Base-by-base conservation (phyloP, 2,797 vertebrate species). In the Zonotrichia albicollis region DNA sequence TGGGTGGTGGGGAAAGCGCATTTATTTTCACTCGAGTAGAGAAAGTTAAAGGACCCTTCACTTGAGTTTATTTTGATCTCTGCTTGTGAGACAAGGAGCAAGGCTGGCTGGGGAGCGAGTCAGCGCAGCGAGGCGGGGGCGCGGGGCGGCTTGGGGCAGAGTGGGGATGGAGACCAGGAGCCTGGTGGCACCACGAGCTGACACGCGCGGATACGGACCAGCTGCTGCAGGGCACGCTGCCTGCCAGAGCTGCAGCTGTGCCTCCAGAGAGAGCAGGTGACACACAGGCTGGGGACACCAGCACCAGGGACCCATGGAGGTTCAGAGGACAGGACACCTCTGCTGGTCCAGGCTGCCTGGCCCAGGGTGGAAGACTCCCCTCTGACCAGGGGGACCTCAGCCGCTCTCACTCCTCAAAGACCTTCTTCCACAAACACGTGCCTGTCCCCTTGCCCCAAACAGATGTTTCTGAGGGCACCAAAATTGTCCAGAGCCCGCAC, bases 31-130 rank as follows among this genome's bases (percentile, higher is more conserved):
- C 96, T 97, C 8, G 0, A 95, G 89, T 91, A 94, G 93, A 96
- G 95, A 96, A 96, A 94, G 95, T 96, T 96, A 95, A 94, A 97
- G 95, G 89, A 95, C 93, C 91, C 94, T 96, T 97, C 96, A 95
- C 38, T 67, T 66, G 93, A 96, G 91, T 96, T 96, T 97, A 96
- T 97, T 97, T 96, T 96, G 94, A 91, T 96, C 95, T 94, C 93
- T 91, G 16, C 83, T 82, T 54, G 77, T 9, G 26, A 94, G 87
- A 94, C 71, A 53, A 90, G 93, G 84, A 94, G 91, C 70, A 57
- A 79, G 77, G 79, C 1, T 74, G 65, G 77, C 83, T 86, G 1
- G 1, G 55, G 75, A 87, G 78, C 0, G 0, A 83, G 85, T 30
- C 12, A 8, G 78, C 13, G 0, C 3, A 1, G 54, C 0, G 0